Evolutionary conservation across 2,888 invertebrate genomes (phyloP).

Genomic region (Meloe dianella): DNA sequence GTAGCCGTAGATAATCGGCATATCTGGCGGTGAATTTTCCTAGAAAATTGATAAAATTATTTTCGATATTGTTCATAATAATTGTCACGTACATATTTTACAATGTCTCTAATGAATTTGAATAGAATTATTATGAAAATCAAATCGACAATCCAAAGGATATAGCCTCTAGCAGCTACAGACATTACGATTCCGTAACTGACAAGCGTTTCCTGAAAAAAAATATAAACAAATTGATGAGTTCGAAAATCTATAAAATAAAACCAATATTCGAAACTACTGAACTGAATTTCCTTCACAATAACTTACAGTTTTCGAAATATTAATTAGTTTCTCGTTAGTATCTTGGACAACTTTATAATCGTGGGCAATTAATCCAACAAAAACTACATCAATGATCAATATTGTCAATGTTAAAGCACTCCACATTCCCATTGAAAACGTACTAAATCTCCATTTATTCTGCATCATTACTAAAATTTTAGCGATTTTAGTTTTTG

Average conservation of each 20-base stretch:
- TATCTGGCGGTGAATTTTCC: neutral
- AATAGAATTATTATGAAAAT: slow-evolving; percentile 47
- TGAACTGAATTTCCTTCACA: too few species aligned
- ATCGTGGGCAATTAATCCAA: neutral
- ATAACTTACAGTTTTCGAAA: neutral
- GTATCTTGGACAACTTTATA: neutral
- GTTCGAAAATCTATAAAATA: too few species aligned
- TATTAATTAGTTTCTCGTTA: neutral
- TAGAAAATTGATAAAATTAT: neutral
- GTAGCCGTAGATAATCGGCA: slow-evolving; percentile 2
- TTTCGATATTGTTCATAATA: neutral
- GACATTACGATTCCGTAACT: slow-evolving; percentile 50
- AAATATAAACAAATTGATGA: neutral
- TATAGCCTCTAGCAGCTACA: slow-evolving; percentile 56
- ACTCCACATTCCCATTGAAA: neutral
- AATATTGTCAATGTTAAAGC: neutral
- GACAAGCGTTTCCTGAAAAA: slow-evolving; percentile 24
- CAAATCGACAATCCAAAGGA: slow-evolving; percentile 56
- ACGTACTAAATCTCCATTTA: neutral
- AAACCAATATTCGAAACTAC: too few species aligned
- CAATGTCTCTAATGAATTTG: slow-evolving; percentile 7
- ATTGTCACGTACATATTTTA: neutral
- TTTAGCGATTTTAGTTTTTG: neutral
- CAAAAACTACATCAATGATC: neutral
- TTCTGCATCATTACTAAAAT: neutral